Base-by-base conservation (phyloP, 2,888 invertebrate genomes). In the Netelia inedita region DNA sequence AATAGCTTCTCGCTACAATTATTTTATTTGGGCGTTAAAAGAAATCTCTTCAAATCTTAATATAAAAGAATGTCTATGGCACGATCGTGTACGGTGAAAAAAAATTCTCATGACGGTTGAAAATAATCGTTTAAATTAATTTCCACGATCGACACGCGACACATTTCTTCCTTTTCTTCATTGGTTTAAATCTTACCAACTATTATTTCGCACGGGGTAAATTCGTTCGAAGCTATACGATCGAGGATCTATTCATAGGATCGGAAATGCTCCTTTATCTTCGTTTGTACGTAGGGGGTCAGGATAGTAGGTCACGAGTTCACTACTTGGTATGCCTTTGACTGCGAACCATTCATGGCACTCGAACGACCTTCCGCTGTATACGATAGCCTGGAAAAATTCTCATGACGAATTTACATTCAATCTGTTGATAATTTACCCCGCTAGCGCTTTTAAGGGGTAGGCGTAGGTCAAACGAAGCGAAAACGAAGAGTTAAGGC, bases 111-210 rank as follows among this genome's bases (percentile, higher is more conserved):
- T 28, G 28, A 28, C 28, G 28, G 5, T 28, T 0, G 5, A 28
- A 28, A 28, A 28, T 28, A 2, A 28, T 28, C 28, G 28, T 28
- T 28, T 28, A 3, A 6, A 28, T 23, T 28, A 28, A 28, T 28
- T 28, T 28, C 5, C 28, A 28, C 0, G 5, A 28, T 11, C 10
- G 6, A 16, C 10, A 93, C 97, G 96, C 28, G 3, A 2, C 28
- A 28, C 97, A 97, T 96, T 89, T 88, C 1, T 66, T 80, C 14
- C 83, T 86, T 71, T 84, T 89, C 63, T 85, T 89, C 66, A 86
- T 88, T 28, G 50, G 35, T 46, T 88, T 91, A 19, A 88, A 85
- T 81, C 74, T 87, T 0, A 85, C 89, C 91, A 91, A 91, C 90
- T 28, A 28, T 28, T 28, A 2, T 28, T 2, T 28, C 28, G 5